phyloP scores from a whole-genome alignment of 64 coral and sea anemone genomes.

The Anthopleura sola region DNA sequence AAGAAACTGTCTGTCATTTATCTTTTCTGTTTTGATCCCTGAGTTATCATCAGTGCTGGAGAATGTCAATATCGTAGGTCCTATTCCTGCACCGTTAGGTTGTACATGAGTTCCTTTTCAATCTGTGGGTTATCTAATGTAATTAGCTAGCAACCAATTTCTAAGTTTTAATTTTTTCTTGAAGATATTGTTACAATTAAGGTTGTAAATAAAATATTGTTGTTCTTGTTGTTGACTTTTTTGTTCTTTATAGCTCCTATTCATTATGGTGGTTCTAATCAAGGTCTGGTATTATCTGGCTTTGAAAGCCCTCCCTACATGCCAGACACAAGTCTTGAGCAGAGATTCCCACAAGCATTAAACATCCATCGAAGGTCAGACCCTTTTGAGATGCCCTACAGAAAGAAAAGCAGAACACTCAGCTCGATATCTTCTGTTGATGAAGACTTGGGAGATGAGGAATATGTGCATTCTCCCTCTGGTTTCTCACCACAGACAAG shows the following conservation, averaged over 20 bases:
- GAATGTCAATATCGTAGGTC: no score
- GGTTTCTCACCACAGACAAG: conserved; percentile 78
- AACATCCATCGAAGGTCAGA: conserved; percentile 73
- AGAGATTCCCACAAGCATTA: conserved; percentile 71
- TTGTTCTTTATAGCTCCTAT: conserved; percentile 65
- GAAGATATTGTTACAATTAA: no score
- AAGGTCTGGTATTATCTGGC: conserved; percentile 62
- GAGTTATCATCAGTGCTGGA: no score
- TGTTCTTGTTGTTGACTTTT: background rate
- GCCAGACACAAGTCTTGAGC: conserved; percentile 61
- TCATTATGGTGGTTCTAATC: conserved; percentile 57
- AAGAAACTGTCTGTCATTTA: no score
- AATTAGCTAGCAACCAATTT: no score
- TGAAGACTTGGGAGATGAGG: conserved; percentile 82
- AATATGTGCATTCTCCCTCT: conserved; percentile 83
- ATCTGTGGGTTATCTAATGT: background rate
- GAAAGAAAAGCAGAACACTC: conserved; percentile 75
- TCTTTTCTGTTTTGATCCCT: no score
- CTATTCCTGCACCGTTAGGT: no score
- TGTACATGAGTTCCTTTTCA: no score
- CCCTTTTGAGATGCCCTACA: conserved; percentile 65
- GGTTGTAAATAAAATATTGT: no score
- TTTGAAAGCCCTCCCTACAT: conserved; percentile 69
- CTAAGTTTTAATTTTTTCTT: no score
- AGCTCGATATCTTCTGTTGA: conserved; percentile 83